Evolutionary conservation across 2,797 vertebrate genomes (phyloP), one percentile per base, ranked within the genome.

Genomic region (Natrix natrix): DNA sequence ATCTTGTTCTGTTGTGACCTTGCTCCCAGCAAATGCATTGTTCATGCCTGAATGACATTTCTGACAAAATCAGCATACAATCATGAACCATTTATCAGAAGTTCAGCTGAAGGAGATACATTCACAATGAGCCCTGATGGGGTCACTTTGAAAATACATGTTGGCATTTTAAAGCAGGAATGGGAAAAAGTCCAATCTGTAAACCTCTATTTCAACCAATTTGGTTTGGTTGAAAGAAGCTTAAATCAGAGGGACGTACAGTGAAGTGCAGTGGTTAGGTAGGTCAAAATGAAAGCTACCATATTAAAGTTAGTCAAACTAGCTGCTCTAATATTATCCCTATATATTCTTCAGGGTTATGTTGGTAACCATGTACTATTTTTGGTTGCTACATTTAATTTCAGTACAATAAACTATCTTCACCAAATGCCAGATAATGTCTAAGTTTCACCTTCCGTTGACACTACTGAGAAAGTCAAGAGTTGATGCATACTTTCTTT

Each of bases 41-140:
- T 96, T 96, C 95, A 97, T 97, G 96, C 94, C 95, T 96, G 94
- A 97, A 94, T 97, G 93, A 92, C 63, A 93, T 94, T 97, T 96
- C 95, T 96, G 97, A 97, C 94, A 97, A 96, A 97, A 96, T 96
- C 96, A 95, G 94, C 92, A 52, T 90, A 94, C 95, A 95, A 96
- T 97, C 96, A 96, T 55, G 93, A 96, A 95, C 90, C 91, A 96
- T 97, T 96, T 94, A 95, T 96, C 95, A 96, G 95, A 96, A 94
- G 95, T 95, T 97, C 92, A 95, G 92, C 91, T 61, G 93, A 94
- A 95, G 95, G 95, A 96, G 94, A 93, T 93, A 69, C 91, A 96
- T 94, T 54, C 94, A 91, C 92, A 94, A 3, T 57, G 93, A 94
- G 93, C 61, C 91, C 90, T 96, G 94, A 94, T 90, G 93, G 93